A percentile compares a stretch with the other conserved stretches of the same genome.
Conservation (phyloP, 2,888 invertebrate genomes). For the Ametastegia equiseti region DNA sequence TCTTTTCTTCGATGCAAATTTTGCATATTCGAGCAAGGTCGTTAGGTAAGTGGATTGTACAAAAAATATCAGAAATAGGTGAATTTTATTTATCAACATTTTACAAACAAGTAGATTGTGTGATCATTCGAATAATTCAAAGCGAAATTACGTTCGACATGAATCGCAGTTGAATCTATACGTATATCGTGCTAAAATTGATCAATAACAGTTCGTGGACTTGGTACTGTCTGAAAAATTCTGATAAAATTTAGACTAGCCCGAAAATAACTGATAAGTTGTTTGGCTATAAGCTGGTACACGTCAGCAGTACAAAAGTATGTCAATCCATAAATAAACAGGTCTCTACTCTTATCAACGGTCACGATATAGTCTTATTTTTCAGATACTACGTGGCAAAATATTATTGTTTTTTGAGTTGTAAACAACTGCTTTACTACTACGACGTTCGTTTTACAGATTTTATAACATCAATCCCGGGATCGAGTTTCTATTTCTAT, state of each 20-base stretch:
- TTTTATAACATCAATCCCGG: too few species aligned
- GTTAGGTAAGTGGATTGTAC: too few species aligned
- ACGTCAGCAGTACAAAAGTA: not conserved
- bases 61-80: too few species aligned
- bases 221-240: not conserved
- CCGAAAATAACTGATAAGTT: not conserved
- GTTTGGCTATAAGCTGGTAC: not conserved
- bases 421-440: constrained; percentile 12
- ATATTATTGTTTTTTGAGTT: not conserved
- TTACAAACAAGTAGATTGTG: not conserved
- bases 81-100: not conserved
- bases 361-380: not conserved
- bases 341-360: constrained; percentile 1
- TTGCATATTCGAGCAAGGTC: too few species aligned
- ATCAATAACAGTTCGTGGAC: not conserved
- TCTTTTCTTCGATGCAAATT: too few species aligned
- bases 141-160: too few species aligned
- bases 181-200: not conserved
- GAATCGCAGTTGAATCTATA: too few species aligned
- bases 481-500: too few species aligned
- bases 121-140: not conserved
- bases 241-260: not conserved
- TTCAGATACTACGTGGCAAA: not conserved
- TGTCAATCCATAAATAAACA: not conserved
- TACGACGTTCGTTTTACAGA: too few species aligned